These are phyloP conservation scores for Aricia agestis DNA, from an alignment of 1,140 invertebrate species.

Conservation along the genomic window DNA sequence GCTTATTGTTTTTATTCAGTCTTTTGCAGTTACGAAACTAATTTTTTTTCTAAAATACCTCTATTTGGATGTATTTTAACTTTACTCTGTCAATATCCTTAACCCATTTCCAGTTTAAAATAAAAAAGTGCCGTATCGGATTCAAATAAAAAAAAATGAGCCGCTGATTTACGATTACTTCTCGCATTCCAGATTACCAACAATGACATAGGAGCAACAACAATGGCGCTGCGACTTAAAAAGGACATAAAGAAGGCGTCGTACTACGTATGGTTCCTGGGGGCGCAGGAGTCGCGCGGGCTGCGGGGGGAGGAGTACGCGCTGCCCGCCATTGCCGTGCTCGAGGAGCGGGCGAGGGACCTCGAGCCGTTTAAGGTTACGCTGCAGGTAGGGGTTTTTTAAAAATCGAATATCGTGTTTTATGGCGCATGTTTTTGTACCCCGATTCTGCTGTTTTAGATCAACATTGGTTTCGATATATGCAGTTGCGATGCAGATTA, in stretches of 20 bases:
- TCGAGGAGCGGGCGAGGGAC: constrained; percentile 89
- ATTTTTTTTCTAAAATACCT: too few relatives aligned
- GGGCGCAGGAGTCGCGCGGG: constrained; percentile 94
- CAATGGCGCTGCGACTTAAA: constrained; percentile 83
- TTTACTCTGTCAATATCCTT: too few relatives aligned
- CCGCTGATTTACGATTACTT: constrained; percentile 10
- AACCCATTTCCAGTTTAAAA: too few relatives aligned
- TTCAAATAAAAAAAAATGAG: too few relatives aligned
- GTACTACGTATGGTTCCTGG: constrained; percentile 98
- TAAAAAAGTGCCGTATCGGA: too few relatives aligned
- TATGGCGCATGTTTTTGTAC: too few relatives aligned
- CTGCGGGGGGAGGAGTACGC: constrained; percentile 89
- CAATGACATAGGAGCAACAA: constrained; percentile 59
- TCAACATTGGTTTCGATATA: too few relatives aligned
- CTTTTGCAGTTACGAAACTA: too few relatives aligned
- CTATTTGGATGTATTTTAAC: too few relatives aligned
- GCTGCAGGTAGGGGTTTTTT: constrained; percentile 80
- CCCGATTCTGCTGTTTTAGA: too few relatives aligned
- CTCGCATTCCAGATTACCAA: constrained; percentile 55
- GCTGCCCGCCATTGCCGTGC: constrained; percentile 87
- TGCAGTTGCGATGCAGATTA: too few relatives aligned
- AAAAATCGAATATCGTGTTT: neutral
- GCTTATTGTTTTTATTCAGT: too few relatives aligned
- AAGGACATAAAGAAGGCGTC: constrained; percentile 96
- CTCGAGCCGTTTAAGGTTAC: constrained; percentile 95